phyloP scores from a whole-genome alignment of 2,888 invertebrate species.

The Anaspis maculata region DNA sequence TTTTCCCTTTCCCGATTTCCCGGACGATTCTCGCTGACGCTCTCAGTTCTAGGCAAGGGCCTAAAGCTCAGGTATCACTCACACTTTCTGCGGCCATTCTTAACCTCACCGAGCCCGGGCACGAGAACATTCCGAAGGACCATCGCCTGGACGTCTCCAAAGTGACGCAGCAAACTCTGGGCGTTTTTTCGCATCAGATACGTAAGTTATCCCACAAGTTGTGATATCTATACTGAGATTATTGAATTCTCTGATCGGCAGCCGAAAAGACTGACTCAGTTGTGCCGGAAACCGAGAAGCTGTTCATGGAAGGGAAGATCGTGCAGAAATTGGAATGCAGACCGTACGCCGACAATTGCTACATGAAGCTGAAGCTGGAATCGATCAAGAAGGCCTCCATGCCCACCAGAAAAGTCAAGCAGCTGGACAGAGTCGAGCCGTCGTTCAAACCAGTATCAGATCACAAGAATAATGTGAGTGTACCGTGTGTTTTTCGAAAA shows the following conservation, averaged over 20 bases:
- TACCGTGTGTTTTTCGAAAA: too few relatives aligned
- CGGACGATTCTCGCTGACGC: neutral
- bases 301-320: conserved; percentile 88
- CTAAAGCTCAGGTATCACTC: conserved; percentile 81
- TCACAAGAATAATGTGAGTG: conserved; percentile 82
- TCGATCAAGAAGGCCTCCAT: conserved; percentile 81
- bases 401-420: conserved; percentile 78
- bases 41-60: conserved; percentile 48
- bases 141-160: conserved; percentile 87
- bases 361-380: conserved; percentile 85
- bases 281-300: conserved; percentile 70
- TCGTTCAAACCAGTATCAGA: conserved; percentile 89
- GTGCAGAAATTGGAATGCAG: conserved; percentile 94
- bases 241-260: too few relatives aligned
- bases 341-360: conserved; percentile 78
- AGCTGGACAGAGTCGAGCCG: conserved; percentile 78
- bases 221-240: too few relatives aligned
- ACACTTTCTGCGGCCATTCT: conserved; percentile 74
- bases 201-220: too few relatives aligned
- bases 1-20: conserved; percentile 6
- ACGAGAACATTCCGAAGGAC: conserved; percentile 81
- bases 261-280: conserved; percentile 58
- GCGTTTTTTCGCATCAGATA: conserved; percentile 80
- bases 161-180: conserved; percentile 83
- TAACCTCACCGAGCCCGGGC: conserved; percentile 66